These are phyloP conservation scores for Drosophila neotestacea DNA, from an alignment of 2,888 invertebrate genomes.

Conservation along the genomic window DNA sequence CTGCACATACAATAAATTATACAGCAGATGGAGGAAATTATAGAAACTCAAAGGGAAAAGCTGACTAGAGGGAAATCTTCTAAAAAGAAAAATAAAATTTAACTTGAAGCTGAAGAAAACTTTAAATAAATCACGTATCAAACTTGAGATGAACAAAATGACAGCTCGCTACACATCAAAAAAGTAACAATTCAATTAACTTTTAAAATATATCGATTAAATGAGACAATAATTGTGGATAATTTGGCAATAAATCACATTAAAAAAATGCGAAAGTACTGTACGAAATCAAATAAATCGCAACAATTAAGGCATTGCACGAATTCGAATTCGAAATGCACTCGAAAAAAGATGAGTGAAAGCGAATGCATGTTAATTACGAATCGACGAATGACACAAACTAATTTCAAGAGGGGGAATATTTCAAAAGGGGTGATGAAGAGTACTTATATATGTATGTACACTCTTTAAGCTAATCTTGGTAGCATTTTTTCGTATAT, in stretches of 20 bases:
- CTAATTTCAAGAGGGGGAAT: not conserved
- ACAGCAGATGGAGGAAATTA: not conserved
- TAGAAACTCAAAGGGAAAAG: not conserved
- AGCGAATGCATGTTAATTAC: conserved; percentile 66
- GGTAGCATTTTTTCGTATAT: conserved; percentile 48
- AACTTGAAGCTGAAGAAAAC: not conserved
- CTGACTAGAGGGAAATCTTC: not conserved
- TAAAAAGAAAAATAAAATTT: not conserved
- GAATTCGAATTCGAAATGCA: conserved; percentile 21
- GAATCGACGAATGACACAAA: conserved; percentile 10
- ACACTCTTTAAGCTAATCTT: conserved; percentile 9
- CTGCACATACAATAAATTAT: conserved; percentile 5
- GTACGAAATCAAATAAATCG: conserved; percentile 15
- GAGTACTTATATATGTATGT: not conserved
- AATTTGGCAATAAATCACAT: conserved; percentile 43
- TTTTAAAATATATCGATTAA: conserved; percentile 8
- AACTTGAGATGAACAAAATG: not conserved
- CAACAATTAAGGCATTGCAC: conserved; percentile 53
- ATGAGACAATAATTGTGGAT: conserved; percentile 4
- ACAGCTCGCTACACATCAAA: not conserved
- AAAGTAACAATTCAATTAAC: not conserved
- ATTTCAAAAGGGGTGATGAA: not conserved
- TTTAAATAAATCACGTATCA: not conserved
- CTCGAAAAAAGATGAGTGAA: conserved; percentile 36
- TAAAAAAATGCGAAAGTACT: conserved; percentile 39